These are phyloP conservation scores for Leptodactylus fuscus DNA, from an alignment of 2,113 vertebrate genomes.

Conservation along the genomic window DNA sequence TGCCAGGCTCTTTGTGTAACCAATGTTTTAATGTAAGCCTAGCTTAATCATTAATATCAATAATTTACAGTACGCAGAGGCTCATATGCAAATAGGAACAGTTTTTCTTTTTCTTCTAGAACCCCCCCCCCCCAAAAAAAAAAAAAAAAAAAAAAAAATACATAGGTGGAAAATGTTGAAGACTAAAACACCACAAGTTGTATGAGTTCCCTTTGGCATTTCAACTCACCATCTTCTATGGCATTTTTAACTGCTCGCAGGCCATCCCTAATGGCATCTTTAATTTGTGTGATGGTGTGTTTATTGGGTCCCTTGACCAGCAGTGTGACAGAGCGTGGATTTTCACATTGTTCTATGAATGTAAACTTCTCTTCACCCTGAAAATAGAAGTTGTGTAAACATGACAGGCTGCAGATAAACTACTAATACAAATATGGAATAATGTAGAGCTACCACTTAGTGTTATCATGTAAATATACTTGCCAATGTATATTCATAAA, in stretches of 20 bases:
- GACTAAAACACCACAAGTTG: no score
- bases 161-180: no score
- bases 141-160: no score
- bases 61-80: no score
- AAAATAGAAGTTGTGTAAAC: background rate
- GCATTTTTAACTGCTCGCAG: slow-evolving; percentile 95
- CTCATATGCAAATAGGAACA: no score
- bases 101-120: no score
- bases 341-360: slow-evolving; percentile 92
- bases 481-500: slow-evolving; percentile 94
- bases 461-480: slow-evolving; percentile 58
- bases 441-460: no score
- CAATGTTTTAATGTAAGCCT: no score
- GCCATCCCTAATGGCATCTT: slow-evolving; percentile 93
- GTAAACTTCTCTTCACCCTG: slow-evolving; percentile 98
- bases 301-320: slow-evolving; percentile 95
- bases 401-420: background rate
- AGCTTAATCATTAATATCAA: no score
- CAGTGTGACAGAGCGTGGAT: slow-evolving; percentile 93
- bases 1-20: no score
- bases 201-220: no score
- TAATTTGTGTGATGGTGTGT: slow-evolving; percentile 94
- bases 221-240: slow-evolving; percentile 90
- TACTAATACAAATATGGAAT: background rate
- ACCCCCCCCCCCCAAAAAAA: no score